Evolutionary conservation across 1,140 invertebrate genomes (phyloP).

Genomic region (Papilio polyxenes): DNA sequence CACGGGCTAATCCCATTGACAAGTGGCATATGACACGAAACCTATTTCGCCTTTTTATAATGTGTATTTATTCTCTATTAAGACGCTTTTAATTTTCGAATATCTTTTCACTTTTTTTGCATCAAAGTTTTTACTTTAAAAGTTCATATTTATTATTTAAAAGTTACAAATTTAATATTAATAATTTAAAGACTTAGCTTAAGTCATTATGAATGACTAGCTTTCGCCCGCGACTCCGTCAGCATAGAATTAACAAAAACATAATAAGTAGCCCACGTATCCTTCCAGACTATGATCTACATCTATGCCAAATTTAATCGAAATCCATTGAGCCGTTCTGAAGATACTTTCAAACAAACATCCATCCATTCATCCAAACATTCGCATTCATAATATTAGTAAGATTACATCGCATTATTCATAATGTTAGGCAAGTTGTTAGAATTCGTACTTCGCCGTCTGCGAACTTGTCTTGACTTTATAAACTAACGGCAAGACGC

Average conservation of each 20-base stretch:
- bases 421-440: background rate
- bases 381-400: no score
- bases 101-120: background rate
- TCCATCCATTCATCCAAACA: no score
- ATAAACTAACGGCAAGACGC: background rate
- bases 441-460: background rate
- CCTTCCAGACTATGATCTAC: no score
- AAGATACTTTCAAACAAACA: no score
- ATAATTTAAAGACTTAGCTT: background rate
- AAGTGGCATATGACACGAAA: no score
- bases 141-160: background rate
- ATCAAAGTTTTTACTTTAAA: background rate
- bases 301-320: no score
- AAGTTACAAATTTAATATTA: background rate
- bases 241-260: no score
- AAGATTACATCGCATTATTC: background rate
- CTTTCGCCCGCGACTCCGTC: no score
- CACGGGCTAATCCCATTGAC: background rate
- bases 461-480: background rate
- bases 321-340: no score
- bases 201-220: background rate
- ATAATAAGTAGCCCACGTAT: no score
- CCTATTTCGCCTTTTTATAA: background rate
- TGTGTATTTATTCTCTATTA: background rate
- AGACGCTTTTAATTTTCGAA: background rate